These are phyloP conservation scores for Aphis craccivora DNA, from an alignment of 1,140 invertebrate species.

Conservation along the genomic window DNA sequence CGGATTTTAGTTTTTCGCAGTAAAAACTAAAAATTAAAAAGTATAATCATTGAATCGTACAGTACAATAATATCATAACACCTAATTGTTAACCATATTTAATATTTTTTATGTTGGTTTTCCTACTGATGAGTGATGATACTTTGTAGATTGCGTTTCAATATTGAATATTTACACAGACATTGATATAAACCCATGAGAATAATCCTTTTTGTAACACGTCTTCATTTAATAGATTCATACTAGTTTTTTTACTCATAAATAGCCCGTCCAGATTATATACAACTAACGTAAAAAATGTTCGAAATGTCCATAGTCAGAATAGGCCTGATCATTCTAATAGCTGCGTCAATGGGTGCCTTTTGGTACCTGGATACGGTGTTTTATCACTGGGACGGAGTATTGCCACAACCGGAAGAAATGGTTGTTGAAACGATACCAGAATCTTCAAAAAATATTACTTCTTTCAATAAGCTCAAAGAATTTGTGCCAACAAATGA, in stretches of 20 bases:
- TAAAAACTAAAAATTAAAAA: not conserved
- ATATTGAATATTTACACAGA: not conserved
- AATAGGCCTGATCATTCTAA: not conserved
- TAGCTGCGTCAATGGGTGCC: not conserved
- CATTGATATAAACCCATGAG: not conserved
- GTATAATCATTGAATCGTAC: too few species aligned
- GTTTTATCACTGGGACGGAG: not conserved
- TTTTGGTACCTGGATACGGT: slow-evolving; percentile 24
- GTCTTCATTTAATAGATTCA: not conserved
- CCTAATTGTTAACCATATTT: not conserved
- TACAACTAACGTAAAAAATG: not conserved
- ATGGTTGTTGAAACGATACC: not conserved
- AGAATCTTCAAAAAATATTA: not conserved
- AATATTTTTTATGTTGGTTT: not conserved
- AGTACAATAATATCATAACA: not conserved
- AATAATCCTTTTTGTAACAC: not conserved
- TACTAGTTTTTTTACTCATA: not conserved
- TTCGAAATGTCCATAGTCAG: not conserved
- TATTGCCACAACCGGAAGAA: not conserved
- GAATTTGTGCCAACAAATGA: slow-evolving; percentile 69
- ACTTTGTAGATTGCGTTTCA: not conserved
- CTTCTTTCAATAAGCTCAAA: slow-evolving; percentile 60
- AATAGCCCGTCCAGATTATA: too few species aligned
- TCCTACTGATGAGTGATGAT: not conserved
- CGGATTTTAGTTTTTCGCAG: slow-evolving; percentile 2